Conservation (phyloP, 2,113 vertebrate species). For the Mesocricetus auratus region DNA sequence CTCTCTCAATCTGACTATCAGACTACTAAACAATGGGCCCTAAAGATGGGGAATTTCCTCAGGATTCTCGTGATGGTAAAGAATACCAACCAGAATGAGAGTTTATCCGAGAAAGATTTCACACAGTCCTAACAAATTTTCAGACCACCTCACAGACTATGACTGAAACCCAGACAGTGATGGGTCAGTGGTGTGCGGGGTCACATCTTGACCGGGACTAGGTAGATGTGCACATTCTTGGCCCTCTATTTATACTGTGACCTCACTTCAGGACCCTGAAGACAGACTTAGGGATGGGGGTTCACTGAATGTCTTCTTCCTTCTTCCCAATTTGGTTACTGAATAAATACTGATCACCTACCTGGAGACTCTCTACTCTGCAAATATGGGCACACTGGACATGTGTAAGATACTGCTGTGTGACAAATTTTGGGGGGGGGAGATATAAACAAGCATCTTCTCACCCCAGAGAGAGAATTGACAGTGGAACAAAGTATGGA, state of each 20-base stretch:
- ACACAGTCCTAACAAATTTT: not conserved
- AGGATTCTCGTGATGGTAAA: not conserved
- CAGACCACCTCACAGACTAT: not conserved
- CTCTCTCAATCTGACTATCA: not conserved
- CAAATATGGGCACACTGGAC: not conserved
- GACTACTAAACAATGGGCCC: not conserved
- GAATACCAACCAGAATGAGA: not conserved
- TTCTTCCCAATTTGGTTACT: not conserved
- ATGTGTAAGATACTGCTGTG: not conserved
- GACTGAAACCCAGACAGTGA: not conserved
- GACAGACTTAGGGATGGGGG: not conserved
- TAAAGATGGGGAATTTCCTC: not conserved
- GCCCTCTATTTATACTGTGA: not conserved
- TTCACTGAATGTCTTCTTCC: not conserved
- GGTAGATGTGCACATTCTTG: not conserved
- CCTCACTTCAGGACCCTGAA: not conserved
- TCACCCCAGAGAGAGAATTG: not conserved
- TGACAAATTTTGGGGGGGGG: not conserved
- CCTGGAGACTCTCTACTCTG: not conserved
- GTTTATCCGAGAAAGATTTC: not conserved
- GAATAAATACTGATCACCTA: rapidly evolving
- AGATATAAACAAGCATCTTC: not conserved
- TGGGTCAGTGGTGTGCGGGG: too few relatives aligned
- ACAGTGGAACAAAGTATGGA: not conserved
- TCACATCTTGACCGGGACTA: not conserved